Evolutionary conservation across 2,113 vertebrate species (phyloP), one percentile per base, ranked within the genome.

Genomic region (Chlorodrepanis virens): DNA sequence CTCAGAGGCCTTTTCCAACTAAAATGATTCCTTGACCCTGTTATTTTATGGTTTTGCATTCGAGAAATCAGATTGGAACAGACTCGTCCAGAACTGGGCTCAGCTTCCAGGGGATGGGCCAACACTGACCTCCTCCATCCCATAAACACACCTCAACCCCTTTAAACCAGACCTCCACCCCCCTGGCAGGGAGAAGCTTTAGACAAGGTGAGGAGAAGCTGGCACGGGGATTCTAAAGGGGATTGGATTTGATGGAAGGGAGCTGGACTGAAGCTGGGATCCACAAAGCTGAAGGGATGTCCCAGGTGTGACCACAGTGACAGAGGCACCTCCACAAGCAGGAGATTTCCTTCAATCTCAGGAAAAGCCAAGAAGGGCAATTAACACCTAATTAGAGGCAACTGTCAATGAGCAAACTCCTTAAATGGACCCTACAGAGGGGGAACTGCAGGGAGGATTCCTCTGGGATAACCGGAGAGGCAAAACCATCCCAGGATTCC

Each of bases 401-500:
- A 25, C 19, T 17, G 10, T 7, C 11, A 50, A 28, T 6, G 9
- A 60, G 15, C 25, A 52, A 70, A 83, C 6, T 60, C 69, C 52
- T 76, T 5, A 47, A 42, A 25, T 2, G 22, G 39, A 75, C 54
- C 52, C 37, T 11, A 6, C 59, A 37, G 29, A 23, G 67, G 79
- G 7, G 8, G 8, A 44, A 42, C 27, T 10, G 40, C 11, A 12
- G 9, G 2, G 4, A 18, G 35, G 3, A 59, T 5, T 68, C 35
- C 53, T 45, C 49, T 28, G 68, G 52, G 20, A 12, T 28, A 70
- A 72, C 2, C 0, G 1, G 33, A 44, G n/a, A 61, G 9, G 28
- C 0, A 1, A 75, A 40, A 59, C 31, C 3, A 23, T 28, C 52
- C 9, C 5, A 23, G 0, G 2, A 29, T 5, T 9, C 0, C 0